These are phyloP conservation scores for Lissonota sp. DNA, from an alignment of 2,888 invertebrate genomes.

Conservation along the genomic window DNA sequence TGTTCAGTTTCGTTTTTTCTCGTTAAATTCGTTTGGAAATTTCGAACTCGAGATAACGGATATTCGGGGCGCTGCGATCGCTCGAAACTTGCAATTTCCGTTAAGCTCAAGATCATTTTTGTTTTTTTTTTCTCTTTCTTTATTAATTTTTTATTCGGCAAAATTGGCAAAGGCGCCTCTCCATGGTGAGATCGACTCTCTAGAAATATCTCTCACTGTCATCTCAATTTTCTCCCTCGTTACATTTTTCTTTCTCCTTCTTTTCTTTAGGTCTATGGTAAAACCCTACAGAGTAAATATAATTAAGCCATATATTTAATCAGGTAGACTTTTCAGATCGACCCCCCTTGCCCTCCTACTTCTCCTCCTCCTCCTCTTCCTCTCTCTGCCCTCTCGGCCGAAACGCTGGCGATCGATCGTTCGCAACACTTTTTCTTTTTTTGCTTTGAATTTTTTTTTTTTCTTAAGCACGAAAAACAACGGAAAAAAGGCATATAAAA, in stretches of 20 bases:
- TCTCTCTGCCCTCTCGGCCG: background rate
- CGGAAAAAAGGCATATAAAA: conserved; percentile 18
- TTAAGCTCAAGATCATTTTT: conserved; percentile 12
- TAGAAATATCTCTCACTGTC: conserved; percentile 60
- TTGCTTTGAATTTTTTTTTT: conserved; percentile 24
- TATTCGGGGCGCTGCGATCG: conserved; percentile 52
- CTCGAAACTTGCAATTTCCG: conserved; percentile 4
- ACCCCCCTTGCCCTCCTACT: conserved; percentile 77
- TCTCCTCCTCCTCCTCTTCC: background rate
- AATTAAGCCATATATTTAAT: conserved; percentile 83
- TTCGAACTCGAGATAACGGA: too few species aligned
- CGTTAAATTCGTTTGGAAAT: too few species aligned
- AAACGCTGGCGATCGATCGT: conserved; percentile 41
- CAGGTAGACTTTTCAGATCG: conserved; percentile 83
- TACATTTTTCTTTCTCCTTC: conserved; percentile 60
- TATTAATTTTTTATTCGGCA: conserved; percentile 64
- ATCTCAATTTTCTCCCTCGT: conserved; percentile 41
- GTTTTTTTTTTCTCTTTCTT: conserved; percentile 40
- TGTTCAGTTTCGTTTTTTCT: conserved; percentile 41
- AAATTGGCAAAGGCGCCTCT: conserved; percentile 74
- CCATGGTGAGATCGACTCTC: conserved; percentile 58
- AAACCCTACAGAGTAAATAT: conserved; percentile 83
- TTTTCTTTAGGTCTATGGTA: conserved; percentile 79
- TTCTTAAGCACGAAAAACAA: background rate
- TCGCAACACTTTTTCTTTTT: conserved; percentile 53